phyloP scores from a whole-genome alignment of 2,113 vertebrate genomes.

The Proteles cristata region DNA sequence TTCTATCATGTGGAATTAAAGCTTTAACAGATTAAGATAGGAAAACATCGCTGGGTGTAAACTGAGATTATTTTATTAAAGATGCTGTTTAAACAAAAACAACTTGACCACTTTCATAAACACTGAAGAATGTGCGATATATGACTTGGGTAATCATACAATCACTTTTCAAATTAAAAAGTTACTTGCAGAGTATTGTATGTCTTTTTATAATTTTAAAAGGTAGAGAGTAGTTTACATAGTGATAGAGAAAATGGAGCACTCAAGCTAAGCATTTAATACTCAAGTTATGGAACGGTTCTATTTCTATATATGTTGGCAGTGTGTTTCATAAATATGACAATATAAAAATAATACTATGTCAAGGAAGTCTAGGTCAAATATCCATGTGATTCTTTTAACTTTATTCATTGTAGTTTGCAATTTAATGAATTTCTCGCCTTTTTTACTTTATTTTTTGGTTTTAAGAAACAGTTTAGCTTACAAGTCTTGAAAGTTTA shows the following conservation, averaged over 20 bases:
- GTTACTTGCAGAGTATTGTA: neutral
- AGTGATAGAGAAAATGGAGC: neutral
- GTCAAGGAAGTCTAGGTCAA: neutral
- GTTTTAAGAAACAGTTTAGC: neutral
- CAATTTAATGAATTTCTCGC: neutral
- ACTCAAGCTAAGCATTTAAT: neutral
- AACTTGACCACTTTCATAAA: slow-evolving; percentile 27
- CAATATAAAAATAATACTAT: slow-evolving; percentile 4
- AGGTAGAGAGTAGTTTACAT: neutral
- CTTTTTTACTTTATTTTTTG: neutral
- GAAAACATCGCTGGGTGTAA: slow-evolving; percentile 11
- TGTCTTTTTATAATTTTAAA: slow-evolving; percentile 37
- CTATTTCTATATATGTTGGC: neutral
- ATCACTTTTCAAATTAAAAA: slow-evolving; percentile 37
- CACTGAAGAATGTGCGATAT: neutral
- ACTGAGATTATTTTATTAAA: slow-evolving; percentile 6
- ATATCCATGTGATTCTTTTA: neutral
- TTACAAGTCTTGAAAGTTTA: neutral
- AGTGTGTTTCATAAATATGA: neutral
- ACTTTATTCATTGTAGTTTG: neutral
- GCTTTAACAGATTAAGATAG: slow-evolving; percentile 14
- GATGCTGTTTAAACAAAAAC: neutral
- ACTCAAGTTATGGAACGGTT: neutral
- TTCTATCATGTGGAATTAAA: slow-evolving; percentile 57
- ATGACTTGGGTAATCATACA: neutral